Conservation (phyloP, 2,113 vertebrate species). For the Myotis davidii region DNA sequence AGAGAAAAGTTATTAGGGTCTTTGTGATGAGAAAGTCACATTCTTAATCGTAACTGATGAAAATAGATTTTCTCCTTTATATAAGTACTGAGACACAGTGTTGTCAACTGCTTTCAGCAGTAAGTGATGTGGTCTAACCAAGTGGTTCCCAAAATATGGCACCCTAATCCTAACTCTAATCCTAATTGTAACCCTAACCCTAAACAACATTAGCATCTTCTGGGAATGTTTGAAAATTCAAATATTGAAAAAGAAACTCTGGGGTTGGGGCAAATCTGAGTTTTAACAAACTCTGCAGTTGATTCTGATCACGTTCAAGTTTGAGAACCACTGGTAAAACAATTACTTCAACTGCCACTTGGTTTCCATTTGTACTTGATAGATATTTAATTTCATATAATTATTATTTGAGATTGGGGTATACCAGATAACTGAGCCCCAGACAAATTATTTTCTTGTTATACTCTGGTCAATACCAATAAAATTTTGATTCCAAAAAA, state of each 20-base stretch:
- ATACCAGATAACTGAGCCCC: neutral
- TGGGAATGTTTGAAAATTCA: constrained; percentile 13
- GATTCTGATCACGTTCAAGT: neutral
- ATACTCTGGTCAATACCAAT: neutral
- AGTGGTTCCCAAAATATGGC: neutral
- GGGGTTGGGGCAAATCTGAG: neutral
- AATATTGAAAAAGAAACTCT: constrained; percentile 2
- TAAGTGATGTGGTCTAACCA: neutral
- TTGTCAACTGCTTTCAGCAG: neutral
- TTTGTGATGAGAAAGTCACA: neutral
- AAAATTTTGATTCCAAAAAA: constrained; percentile 10
- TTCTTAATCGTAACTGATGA: neutral
- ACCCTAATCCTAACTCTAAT: neutral
- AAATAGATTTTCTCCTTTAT: neutral
- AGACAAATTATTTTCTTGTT: neutral
- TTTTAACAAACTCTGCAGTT: neutral
- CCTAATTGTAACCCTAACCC: too few relatives aligned
- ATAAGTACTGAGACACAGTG: neutral
- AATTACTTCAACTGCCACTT: neutral
- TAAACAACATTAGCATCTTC: neutral
- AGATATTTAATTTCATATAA: neutral
- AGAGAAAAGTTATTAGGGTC: neutral
- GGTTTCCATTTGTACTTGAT: neutral
- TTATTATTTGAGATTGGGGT: neutral
- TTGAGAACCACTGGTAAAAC: neutral